A percentile compares a stretch with the other conserved stretches of the same genome.
These are phyloP conservation scores for Andrena camellia DNA, from an alignment of 2,888 invertebrate species.

Conservation along the genomic window DNA sequence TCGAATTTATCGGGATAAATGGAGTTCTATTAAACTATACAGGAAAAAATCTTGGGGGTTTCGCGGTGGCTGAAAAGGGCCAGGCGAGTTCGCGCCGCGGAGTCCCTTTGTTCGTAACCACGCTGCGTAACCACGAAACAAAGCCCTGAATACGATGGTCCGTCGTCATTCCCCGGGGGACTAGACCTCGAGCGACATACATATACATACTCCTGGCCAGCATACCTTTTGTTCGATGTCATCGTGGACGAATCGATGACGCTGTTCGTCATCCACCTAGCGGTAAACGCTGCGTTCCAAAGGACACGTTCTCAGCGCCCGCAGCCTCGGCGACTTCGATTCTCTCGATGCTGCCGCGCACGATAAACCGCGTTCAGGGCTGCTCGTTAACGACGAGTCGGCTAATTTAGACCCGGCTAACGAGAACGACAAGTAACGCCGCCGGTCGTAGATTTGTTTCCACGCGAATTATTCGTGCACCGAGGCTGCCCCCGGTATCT, in stretches of 20 bases:
- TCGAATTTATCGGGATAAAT: no score
- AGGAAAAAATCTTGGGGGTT: slow-evolving; percentile 3
- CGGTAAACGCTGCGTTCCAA: not conserved
- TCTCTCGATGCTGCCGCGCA: not conserved
- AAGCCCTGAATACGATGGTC: slow-evolving; percentile 40
- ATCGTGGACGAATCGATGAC: slow-evolving; percentile 42
- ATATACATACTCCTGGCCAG: slow-evolving; percentile 9
- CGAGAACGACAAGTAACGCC: slow-evolving; percentile 20
- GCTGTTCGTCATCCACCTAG: slow-evolving; percentile 10
- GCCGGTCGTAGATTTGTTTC: slow-evolving; percentile 46
- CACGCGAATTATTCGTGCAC: slow-evolving; percentile 56
- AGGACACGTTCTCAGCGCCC: not conserved
- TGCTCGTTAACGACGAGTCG: slow-evolving; percentile 23
- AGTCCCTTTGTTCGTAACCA: slow-evolving; percentile 69
- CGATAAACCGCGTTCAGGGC: not conserved
- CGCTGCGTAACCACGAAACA: slow-evolving; percentile 66
- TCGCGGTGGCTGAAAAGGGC: slow-evolving; percentile 41
- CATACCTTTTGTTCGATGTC: slow-evolving; percentile 47
- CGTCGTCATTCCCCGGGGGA: slow-evolving; percentile 22
- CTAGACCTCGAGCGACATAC: slow-evolving; percentile 34
- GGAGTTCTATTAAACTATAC: no score
- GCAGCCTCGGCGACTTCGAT: not conserved
- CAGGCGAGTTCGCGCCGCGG: slow-evolving; percentile 45
- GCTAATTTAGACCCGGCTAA: slow-evolving; percentile 32
- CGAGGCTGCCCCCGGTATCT: slow-evolving; percentile 21